A percentile compares a stretch with the other conserved stretches of the same genome.
These are phyloP conservation scores for Drosophila macrospina DNA, from an alignment of 2,888 invertebrate genomes.

Conservation along the genomic window DNA sequence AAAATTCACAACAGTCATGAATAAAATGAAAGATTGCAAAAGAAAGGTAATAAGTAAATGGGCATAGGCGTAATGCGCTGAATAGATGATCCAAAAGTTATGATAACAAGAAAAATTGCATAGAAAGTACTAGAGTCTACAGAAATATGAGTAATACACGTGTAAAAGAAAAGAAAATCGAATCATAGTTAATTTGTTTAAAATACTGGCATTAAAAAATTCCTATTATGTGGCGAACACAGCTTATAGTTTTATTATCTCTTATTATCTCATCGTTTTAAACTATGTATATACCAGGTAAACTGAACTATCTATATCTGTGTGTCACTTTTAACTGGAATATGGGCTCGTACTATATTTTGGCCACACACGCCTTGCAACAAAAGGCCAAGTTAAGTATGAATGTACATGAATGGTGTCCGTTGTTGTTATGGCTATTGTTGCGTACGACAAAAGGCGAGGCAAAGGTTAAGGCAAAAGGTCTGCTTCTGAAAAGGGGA, in stretches of 20 bases:
- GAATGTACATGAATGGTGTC: conserved; percentile 59
- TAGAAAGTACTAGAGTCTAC: too few species aligned
- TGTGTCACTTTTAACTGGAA: conserved; percentile 63
- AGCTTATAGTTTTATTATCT: too few species aligned
- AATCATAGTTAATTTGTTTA: too few species aligned
- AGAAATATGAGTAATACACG: neutral
- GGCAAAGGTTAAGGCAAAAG: conserved; percentile 43
- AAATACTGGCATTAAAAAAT: too few species aligned
- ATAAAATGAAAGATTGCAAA: neutral
- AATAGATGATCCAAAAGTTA: too few species aligned
- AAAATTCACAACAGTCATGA: neutral
- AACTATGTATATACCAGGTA: conserved; percentile 2
- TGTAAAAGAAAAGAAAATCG: neutral
- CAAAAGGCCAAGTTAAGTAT: conserved; percentile 67
- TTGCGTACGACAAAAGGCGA: conserved; percentile 57
- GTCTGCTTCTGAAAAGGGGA: conserved; percentile 12
- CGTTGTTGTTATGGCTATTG: conserved; percentile 5
- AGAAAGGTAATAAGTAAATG: neutral
- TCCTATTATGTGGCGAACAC: too few species aligned
- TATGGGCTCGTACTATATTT: conserved; percentile 76
- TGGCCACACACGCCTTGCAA: conserved; percentile 72
- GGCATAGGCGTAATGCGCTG: neutral
- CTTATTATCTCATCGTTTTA: neutral
- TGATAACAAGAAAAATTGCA: too few species aligned
- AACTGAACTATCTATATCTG: conserved; percentile 58